phyloP scores from a whole-genome alignment of 2,113 vertebrate genomes.

The Tichodroma muraria region DNA sequence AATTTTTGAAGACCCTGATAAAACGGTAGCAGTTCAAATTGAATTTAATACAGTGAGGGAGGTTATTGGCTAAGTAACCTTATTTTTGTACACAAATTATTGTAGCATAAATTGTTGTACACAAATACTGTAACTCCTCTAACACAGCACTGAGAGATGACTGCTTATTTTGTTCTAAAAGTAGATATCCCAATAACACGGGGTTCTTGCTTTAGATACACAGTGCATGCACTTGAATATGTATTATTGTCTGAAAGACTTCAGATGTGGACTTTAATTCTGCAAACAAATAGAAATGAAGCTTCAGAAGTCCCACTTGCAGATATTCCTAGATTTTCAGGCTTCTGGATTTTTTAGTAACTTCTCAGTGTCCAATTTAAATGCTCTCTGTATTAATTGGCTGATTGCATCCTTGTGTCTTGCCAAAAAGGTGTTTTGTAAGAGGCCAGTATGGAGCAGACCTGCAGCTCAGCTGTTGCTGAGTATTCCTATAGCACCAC shows the following conservation, averaged over 20 bases:
- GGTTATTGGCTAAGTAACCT: neutral
- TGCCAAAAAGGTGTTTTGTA: neutral
- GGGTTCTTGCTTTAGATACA: neutral
- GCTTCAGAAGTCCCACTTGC: neutral
- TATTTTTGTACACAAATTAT: neutral
- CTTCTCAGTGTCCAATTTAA: neutral
- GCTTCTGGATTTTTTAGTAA: neutral
- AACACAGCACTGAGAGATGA: neutral
- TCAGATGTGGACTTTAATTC: neutral
- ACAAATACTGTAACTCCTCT: neutral
- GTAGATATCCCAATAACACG: neutral
- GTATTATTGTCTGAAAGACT: neutral
- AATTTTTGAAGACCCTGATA: slow-evolving; percentile 81
- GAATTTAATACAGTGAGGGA: neutral
- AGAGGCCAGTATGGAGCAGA: neutral
- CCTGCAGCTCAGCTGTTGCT: neutral
- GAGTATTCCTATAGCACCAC: neutral
- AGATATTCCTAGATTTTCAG: neutral
- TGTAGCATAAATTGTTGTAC: neutral
- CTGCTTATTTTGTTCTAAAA: neutral
- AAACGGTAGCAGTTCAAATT: slow-evolving; percentile 73
- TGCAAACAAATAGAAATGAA: neutral
- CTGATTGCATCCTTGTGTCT: neutral
- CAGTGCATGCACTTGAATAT: neutral
- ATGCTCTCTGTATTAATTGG: neutral